Percentiles rank a stretch among this genome's conserved stretches.
phyloP scores from a whole-genome alignment of 64 coral and sea anemone genomes.

The Astreopora myriophthalma region DNA sequence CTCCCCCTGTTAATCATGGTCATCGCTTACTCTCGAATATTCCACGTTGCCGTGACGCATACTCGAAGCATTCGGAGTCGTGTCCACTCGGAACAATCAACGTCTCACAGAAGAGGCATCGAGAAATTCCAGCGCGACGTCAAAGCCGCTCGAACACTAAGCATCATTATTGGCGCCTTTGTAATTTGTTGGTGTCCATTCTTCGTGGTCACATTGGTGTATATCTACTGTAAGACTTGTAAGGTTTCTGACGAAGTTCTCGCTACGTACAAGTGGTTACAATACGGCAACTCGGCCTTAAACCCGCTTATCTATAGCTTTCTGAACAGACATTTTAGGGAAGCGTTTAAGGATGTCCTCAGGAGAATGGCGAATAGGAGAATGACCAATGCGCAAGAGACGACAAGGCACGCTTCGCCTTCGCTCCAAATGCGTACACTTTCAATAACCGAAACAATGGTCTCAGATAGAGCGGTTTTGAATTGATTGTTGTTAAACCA shows the following conservation, averaged over 20 bases:
- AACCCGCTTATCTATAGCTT: conserved; percentile 86
- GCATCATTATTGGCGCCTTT: conserved; percentile 73
- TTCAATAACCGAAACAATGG: neutral
- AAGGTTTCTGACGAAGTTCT: neutral
- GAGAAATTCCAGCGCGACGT: conserved; percentile 56
- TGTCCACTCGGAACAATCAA: conserved; percentile 5
- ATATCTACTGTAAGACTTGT: conserved; percentile 54
- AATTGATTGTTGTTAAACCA: no score
- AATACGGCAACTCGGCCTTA: conserved; percentile 78
- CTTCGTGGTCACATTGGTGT: conserved; percentile 49
- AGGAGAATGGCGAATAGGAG: neutral
- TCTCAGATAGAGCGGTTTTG: no score
- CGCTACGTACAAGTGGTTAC: conserved; percentile 78
- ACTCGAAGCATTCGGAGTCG: conserved; percentile 62
- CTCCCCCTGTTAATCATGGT: conserved; percentile 69
- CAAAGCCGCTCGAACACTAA: conserved; percentile 76
- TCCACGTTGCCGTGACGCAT: conserved; percentile 72
- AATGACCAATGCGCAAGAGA: neutral
- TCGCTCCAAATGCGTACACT: neutral
- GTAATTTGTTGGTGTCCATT: conserved; percentile 75
- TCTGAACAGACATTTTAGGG: conserved; percentile 80
- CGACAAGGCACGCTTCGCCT: neutral
- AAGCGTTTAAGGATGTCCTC: conserved; percentile 72
- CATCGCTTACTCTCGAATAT: conserved; percentile 68
- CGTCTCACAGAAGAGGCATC: neutral